phyloP scores from a whole-genome alignment of 2,797 vertebrate genomes.

The Centropyge bicolor region DNA sequence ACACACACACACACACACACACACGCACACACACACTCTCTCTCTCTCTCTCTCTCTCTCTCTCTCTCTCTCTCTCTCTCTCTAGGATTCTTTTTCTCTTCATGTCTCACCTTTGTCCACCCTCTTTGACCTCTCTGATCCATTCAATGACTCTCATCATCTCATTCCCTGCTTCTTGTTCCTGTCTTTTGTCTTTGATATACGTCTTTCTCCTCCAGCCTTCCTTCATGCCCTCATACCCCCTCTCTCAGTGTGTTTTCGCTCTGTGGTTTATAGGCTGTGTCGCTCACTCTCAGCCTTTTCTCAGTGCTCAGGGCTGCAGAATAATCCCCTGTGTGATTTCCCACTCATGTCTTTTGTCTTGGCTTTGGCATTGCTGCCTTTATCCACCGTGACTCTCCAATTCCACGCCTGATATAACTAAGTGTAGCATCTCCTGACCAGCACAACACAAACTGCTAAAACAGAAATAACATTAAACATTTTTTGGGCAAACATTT shows the following conservation, averaged over 20 bases:
- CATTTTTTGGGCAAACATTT: not conserved
- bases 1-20: slow-evolving; percentile 14
- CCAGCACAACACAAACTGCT: not conserved
- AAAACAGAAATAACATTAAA: not conserved
- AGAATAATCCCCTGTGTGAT: slow-evolving; percentile 71
- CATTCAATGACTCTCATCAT: slow-evolving; percentile 3
- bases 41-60: no score
- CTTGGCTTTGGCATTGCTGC: slow-evolving; percentile 48
- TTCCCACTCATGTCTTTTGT: slow-evolving; percentile 61
- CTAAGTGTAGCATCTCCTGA: slow-evolving; percentile 18
- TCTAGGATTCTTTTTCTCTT: slow-evolving; percentile 5
- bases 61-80: no score
- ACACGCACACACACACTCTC: no score
- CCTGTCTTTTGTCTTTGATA: slow-evolving; percentile 2
- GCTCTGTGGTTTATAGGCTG: slow-evolving; percentile 33
- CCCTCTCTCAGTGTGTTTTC: slow-evolving; percentile 3
- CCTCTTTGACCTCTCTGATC: slow-evolving; percentile 20
- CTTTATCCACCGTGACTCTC: slow-evolving; percentile 45
- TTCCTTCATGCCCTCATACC: not conserved
- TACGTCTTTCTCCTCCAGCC: not conserved
- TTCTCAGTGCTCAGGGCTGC: slow-evolving; percentile 58
- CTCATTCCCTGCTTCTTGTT: slow-evolving; percentile 22
- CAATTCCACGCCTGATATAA: slow-evolving; percentile 21
- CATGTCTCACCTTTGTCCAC: slow-evolving; percentile 22
- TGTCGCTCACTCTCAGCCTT: slow-evolving; percentile 34